Evolutionary conservation across 2,888 invertebrate species (phyloP).

Genomic region (Byasa hedistus): DNA sequence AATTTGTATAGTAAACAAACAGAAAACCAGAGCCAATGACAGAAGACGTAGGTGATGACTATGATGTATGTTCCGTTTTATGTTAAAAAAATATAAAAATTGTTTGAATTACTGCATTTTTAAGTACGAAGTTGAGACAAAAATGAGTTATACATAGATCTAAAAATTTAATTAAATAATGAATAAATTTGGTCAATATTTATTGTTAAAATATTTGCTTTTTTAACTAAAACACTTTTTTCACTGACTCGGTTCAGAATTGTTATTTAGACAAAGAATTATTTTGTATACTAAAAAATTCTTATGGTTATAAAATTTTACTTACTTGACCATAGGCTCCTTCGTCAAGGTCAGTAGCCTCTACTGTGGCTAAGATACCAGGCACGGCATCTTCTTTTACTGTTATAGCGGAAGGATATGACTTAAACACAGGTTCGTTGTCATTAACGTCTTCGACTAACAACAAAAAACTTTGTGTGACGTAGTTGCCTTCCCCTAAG

Average conservation of each 20-base stretch:
- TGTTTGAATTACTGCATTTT: neutral
- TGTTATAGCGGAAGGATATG: slow-evolving; percentile 90
- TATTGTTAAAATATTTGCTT: too few species aligned
- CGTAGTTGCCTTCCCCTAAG: slow-evolving; percentile 91
- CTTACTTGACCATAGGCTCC: slow-evolving; percentile 93
- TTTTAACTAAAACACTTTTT: too few species aligned
- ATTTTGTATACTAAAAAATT: too few species aligned
- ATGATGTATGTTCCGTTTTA: neutral
- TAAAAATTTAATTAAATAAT: too few species aligned
- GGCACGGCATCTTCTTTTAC: slow-evolving; percentile 89
- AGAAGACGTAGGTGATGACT: too few species aligned
- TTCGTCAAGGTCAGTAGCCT: slow-evolving; percentile 94
- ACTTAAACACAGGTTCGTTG: slow-evolving; percentile 92
- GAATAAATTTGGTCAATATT: too few species aligned
- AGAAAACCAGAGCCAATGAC: neutral
- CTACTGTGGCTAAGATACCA: slow-evolving; percentile 87
- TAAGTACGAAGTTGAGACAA: too few species aligned
- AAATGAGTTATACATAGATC: too few species aligned
- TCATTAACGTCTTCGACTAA: slow-evolving; percentile 96
- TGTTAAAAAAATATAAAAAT: neutral
- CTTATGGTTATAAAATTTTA: neutral
- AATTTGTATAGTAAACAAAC: slow-evolving; percentile 15
- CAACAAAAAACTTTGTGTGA: slow-evolving; percentile 92
- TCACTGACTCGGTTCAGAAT: too few species aligned
- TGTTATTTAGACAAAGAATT: too few species aligned